These are phyloP conservation scores for Mobula hypostoma DNA, from an alignment of 2,113 vertebrate genomes.

Conservation along the genomic window DNA sequence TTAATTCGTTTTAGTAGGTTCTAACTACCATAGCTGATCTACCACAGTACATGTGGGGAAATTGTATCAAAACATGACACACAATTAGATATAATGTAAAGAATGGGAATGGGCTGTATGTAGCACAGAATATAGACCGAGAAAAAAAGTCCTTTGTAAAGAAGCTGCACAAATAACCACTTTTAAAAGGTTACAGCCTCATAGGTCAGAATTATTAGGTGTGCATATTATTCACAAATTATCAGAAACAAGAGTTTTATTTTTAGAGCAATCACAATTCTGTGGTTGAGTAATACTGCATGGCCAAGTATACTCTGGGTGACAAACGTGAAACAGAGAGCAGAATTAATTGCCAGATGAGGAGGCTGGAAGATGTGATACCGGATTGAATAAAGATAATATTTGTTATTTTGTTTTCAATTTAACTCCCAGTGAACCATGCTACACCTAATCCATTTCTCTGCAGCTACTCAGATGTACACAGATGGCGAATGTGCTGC, in stretches of 20 bases:
- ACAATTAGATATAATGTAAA: not conserved
- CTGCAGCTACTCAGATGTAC: not conserved
- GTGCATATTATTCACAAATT: not conserved
- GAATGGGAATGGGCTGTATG: not conserved
- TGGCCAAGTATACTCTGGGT: not conserved
- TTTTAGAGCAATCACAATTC: not conserved
- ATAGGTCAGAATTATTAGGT: not conserved
- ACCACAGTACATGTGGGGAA: not conserved
- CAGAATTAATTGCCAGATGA: not conserved
- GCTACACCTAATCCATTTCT: not conserved
- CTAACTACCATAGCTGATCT: not conserved
- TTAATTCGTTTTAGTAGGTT: not conserved
- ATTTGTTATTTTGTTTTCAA: not conserved
- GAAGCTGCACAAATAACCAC: not conserved
- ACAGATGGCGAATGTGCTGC: not conserved
- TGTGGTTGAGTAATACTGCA: not conserved
- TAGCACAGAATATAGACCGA: not conserved
- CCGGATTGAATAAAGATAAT: not conserved
- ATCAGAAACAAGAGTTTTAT: not conserved
- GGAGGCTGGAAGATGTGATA: not conserved
- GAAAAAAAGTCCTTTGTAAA: not conserved
- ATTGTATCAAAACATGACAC: not conserved
- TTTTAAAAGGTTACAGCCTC: not conserved
- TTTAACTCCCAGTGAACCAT: not conserved
- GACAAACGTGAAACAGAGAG: not conserved